phyloP scores from a whole-genome alignment of 2,113 vertebrate species.

The Anguilla rostrata region DNA sequence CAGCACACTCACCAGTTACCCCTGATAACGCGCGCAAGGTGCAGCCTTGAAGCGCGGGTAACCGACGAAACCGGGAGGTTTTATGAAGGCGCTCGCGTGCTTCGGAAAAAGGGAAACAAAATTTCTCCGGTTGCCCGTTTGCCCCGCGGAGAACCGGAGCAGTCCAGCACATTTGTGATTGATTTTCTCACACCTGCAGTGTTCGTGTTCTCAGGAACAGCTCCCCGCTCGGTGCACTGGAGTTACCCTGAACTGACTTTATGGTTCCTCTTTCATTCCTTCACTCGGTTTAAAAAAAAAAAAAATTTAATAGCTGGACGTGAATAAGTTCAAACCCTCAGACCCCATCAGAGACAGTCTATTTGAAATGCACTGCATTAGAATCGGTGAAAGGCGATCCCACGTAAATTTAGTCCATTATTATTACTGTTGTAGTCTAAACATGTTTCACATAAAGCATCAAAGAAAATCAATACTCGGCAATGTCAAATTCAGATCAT shows the following conservation, averaged over 20 bases:
- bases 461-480: neutral
- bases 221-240: neutral
- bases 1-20: slow-evolving; percentile 64
- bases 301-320: too few species aligned
- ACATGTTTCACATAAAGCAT: neutral
- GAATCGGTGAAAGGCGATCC: too few species aligned
- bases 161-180: neutral
- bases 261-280: neutral
- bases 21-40: slow-evolving; percentile 69
- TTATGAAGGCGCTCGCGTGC: slow-evolving; percentile 63
- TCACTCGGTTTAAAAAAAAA: neutral
- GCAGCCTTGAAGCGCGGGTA: slow-evolving; percentile 54
- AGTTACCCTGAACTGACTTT: neutral
- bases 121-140: slow-evolving; percentile 42
- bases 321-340: too few species aligned
- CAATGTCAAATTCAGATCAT: neutral
- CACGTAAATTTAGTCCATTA: too few species aligned
- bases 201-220: neutral
- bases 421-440: too few species aligned
- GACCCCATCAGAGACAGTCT: too few species aligned
- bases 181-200: neutral
- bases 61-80: slow-evolving; percentile 58
- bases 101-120: slow-evolving; percentile 35
- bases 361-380: too few species aligned
- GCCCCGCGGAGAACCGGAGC: neutral